Conservation (phyloP, 2,888 invertebrate genomes). For the Epistrophella euchroma region DNA sequence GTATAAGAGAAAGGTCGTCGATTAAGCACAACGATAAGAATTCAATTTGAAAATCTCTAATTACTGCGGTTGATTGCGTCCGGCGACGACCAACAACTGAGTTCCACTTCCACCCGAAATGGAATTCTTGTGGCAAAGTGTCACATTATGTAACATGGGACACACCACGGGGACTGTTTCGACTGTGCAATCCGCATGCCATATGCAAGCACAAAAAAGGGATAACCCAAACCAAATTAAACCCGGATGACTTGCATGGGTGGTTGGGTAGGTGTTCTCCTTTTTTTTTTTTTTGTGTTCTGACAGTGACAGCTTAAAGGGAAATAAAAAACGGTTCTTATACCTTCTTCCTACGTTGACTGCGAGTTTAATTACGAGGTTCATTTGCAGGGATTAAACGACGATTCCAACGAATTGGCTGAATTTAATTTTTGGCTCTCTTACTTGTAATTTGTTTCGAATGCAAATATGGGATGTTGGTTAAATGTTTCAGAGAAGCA, state of each 20-base stretch:
- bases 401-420: constrained; percentile 48
- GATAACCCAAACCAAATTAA: constrained; percentile 24
- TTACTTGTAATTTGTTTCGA: constrained; percentile 30
- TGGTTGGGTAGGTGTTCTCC: constrained; percentile 49
- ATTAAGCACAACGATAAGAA: constrained; percentile 59
- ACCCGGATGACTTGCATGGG: constrained; percentile 23
- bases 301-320: constrained; percentile 54
- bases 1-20: constrained; percentile 51
- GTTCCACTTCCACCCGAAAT: constrained; percentile 40
- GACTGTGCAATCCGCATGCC: constrained; percentile 15
- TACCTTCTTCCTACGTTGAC: constrained; percentile 25
- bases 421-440: constrained; percentile 43
- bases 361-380: constrained; percentile 57
- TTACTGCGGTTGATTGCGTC: constrained; percentile 53
- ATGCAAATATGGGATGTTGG: constrained; percentile 48
- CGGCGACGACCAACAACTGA: constrained; percentile 10
- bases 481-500: background rate
- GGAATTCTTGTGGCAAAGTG: constrained; percentile 42
- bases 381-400: constrained; percentile 54
- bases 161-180: background rate
- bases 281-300: too few relatives aligned
- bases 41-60: constrained; percentile 65
- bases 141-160: constrained; percentile 37
- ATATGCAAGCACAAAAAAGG: constrained; percentile 10
- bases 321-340: constrained; percentile 35